phyloP scores from a whole-genome alignment of 2,113 vertebrate genomes.

The Engystomops pustulosus region DNA sequence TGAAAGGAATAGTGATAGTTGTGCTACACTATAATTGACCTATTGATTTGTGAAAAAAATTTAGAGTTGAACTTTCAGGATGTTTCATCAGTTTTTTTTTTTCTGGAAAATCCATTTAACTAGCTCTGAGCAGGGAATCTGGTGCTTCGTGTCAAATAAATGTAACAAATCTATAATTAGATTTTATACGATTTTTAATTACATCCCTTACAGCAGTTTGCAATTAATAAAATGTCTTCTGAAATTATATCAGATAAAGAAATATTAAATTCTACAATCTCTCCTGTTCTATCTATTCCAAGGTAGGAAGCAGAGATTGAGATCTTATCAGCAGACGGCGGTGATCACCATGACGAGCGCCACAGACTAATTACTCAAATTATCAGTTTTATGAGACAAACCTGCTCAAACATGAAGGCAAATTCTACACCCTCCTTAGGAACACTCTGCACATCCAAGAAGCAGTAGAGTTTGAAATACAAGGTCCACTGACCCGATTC shows the following conservation, averaged over 20 bases:
- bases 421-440: slow-evolving; percentile 91
- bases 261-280: neutral
- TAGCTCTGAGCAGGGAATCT: too few relatives aligned
- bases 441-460: slow-evolving; percentile 90
- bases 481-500: slow-evolving; percentile 86
- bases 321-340: neutral
- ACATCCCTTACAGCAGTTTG: too few relatives aligned
- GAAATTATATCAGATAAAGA: neutral
- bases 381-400: slow-evolving; percentile 59
- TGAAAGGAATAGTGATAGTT: too few relatives aligned
- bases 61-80: too few relatives aligned
- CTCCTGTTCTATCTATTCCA: too few relatives aligned
- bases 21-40: too few relatives aligned
- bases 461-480: slow-evolving; percentile 94
- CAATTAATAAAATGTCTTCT: neutral
- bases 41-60: too few relatives aligned
- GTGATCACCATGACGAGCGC: neutral
- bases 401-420: slow-evolving; percentile 96
- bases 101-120: too few relatives aligned
- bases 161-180: too few relatives aligned
- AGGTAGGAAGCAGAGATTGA: neutral
- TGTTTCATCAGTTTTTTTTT: too few relatives aligned
- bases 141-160: too few relatives aligned
- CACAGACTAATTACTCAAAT: neutral
- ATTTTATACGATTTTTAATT: too few relatives aligned